Percentiles rank a stretch among this genome's conserved stretches.
These are phyloP conservation scores for Oligia fasciuncula DNA, from an alignment of 2,888 invertebrate genomes.

Conservation along the genomic window DNA sequence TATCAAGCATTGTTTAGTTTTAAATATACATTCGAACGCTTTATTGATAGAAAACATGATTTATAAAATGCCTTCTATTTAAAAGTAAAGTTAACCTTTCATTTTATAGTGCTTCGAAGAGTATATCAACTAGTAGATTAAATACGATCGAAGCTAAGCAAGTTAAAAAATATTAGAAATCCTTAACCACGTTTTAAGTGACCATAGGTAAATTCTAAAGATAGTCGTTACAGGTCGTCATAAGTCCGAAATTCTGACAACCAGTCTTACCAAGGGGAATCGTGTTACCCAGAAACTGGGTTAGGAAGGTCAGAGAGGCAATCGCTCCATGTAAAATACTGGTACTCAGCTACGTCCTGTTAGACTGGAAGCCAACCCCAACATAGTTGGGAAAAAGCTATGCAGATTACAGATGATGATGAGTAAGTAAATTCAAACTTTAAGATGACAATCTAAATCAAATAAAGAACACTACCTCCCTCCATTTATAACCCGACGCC, in stretches of 20 bases:
- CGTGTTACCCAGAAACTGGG: neutral
- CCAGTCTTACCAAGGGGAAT: neutral
- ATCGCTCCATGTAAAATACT: neutral
- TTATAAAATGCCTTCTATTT: neutral
- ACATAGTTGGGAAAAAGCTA: neutral
- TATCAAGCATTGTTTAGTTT: neutral
- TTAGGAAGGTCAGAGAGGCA: neutral
- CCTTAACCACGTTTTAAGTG: neutral
- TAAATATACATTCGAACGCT: neutral
- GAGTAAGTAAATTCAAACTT: neutral
- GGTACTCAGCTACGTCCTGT: neutral
- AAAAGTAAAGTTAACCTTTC: neutral
- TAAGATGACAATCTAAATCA: neutral
- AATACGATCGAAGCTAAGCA: neutral
- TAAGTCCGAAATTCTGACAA: neutral
- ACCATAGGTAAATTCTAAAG: no score
- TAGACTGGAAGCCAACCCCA: neutral
- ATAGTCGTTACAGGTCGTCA: no score
- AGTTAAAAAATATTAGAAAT: no score
- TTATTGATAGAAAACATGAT: neutral
- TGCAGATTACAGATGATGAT: neutral
- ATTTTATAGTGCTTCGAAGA: neutral
- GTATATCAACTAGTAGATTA: neutral
- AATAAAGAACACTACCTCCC: neutral
- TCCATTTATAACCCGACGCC: neutral